Conservation (phyloP, 2,113 vertebrate genomes). For the Mesitornis unicolor region DNA sequence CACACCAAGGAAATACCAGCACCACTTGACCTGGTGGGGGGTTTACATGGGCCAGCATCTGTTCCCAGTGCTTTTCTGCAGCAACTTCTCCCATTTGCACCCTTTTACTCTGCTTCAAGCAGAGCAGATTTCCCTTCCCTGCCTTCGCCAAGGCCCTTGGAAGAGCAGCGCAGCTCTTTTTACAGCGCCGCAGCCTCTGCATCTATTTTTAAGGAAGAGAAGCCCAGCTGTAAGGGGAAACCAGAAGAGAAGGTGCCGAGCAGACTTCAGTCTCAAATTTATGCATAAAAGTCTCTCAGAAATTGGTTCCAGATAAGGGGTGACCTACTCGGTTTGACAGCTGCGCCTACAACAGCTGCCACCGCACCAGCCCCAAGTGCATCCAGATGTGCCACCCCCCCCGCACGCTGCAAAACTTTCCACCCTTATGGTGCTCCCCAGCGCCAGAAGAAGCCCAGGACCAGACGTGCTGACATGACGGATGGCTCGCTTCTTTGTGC, state of each 20-base stretch:
- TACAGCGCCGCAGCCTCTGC: neutral
- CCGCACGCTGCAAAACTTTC: rapidly evolving
- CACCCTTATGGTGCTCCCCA: neutral
- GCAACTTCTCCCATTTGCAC: neutral
- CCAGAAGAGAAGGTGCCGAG: constrained; percentile 10
- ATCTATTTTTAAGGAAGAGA: constrained; percentile 8
- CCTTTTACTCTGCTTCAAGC: neutral
- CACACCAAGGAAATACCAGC: rapidly evolving
- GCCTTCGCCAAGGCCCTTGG: neutral
- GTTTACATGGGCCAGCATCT: neutral
- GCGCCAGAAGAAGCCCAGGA: neutral
- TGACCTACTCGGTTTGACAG: neutral
- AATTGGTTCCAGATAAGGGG: constrained; percentile 24
- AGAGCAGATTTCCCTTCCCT: neutral
- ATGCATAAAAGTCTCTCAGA: neutral
- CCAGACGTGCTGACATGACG: neutral
- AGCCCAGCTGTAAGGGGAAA: neutral
- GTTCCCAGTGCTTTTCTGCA: neutral
- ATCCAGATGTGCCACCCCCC: neutral
- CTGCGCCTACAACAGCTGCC: neutral
- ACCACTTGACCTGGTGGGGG: rapidly evolving
- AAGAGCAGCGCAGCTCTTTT: neutral
- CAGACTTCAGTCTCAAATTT: neutral
- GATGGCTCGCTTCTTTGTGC: neutral
- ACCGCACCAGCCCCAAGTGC: neutral